Evolutionary conservation across 2,797 vertebrate species (phyloP).

Genomic region (Lagodon rhomboides): DNA sequence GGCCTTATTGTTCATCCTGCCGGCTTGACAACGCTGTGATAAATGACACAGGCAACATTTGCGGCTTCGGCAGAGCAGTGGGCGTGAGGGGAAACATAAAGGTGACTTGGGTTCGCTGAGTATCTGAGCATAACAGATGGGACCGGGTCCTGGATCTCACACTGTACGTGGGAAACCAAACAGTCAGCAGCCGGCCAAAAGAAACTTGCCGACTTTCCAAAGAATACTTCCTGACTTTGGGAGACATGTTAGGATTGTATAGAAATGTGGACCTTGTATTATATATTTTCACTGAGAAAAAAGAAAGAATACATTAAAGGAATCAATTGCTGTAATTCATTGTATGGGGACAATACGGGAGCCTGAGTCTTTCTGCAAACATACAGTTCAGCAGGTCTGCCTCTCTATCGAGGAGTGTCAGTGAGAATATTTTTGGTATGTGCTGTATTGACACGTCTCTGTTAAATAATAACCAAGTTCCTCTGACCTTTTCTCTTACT

Average conservation of each 20-base stretch:
- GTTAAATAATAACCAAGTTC: conserved; percentile 64
- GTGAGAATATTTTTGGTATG: conserved; percentile 53
- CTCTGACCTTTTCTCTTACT: conserved; percentile 25
- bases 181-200: conserved; percentile 22
- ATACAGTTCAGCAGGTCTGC: background rate
- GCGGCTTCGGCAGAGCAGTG: conserved; percentile 48
- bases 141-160: conserved; percentile 39
- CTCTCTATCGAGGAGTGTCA: conserved; percentile 13
- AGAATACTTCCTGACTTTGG: conserved; percentile 43
- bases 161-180: conserved; percentile 59
- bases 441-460: conserved; percentile 41
- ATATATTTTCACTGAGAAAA: background rate
- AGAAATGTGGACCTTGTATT: conserved; percentile 16
- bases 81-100: conserved; percentile 65
- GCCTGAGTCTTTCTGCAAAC: conserved; percentile 1
- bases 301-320: background rate
- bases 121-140: conserved; percentile 72
- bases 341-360: background rate
- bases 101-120: conserved; percentile 61
- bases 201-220: conserved; percentile 49
- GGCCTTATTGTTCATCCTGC: conserved; percentile 42
- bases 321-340: background rate
- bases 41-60: conserved; percentile 51
- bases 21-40: conserved; percentile 49
- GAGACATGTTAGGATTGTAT: conserved; percentile 14